phyloP scores from a whole-genome alignment of 2,888 invertebrate genomes.

The Colletes collaris region DNA sequence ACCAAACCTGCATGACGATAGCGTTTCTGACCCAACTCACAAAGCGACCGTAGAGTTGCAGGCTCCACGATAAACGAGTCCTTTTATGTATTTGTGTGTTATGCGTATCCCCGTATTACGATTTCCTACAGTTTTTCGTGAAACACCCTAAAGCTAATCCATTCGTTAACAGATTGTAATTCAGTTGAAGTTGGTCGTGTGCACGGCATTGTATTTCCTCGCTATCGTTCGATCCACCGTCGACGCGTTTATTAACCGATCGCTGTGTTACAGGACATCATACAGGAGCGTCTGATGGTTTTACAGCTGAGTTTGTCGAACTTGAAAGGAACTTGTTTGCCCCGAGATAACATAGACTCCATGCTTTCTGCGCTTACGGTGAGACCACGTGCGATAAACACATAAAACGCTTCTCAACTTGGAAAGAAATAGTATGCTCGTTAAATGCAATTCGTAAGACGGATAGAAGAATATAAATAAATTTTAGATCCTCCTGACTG shows the following conservation, averaged over 20 bases:
- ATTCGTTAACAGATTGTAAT: slow-evolving; percentile 68
- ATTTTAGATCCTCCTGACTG: slow-evolving; percentile 87
- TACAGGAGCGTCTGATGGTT: slow-evolving; percentile 86
- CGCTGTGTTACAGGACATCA: slow-evolving; percentile 75
- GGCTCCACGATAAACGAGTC: neutral
- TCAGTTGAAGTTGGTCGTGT: slow-evolving; percentile 54
- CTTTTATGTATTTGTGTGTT: slow-evolving; percentile 19
- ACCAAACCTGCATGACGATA: no score
- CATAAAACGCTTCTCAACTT: neutral
- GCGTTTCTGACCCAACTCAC: neutral
- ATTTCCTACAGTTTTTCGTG: slow-evolving; percentile 48
- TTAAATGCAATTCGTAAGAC: neutral
- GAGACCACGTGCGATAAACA: slow-evolving; percentile 78
- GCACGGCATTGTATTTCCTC: slow-evolving; percentile 65
- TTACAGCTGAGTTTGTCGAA: slow-evolving; percentile 88
- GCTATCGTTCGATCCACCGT: neutral
- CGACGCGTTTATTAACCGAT: slow-evolving; percentile 29
- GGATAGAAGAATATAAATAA: neutral
- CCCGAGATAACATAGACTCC: slow-evolving; percentile 88
- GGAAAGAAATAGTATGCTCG: neutral
- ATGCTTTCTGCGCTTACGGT: slow-evolving; percentile 90
- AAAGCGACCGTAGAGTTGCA: neutral
- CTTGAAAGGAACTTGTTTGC: slow-evolving; percentile 88
- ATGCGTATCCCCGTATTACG: slow-evolving; percentile 8
- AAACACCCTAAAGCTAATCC: slow-evolving; percentile 70